Evolutionary conservation across 2,888 invertebrate genomes (phyloP).

Genomic region (Allophyes oxyacanthae): DNA sequence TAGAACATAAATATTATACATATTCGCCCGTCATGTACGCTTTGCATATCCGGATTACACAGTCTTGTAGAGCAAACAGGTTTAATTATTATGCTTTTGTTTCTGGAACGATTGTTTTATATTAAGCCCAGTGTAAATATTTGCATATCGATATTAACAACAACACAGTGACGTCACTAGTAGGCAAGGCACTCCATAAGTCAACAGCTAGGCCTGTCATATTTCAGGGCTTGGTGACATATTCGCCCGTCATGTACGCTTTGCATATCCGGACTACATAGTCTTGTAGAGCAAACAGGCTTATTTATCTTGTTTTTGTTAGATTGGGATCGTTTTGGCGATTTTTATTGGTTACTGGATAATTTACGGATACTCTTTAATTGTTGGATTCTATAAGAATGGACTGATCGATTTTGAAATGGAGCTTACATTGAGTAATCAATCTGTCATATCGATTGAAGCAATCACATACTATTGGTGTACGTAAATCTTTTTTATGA

Average conservation of each 20-base stretch:
- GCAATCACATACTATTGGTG: no score
- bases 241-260: slow-evolving; percentile 79
- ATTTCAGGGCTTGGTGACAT: slow-evolving; percentile 82
- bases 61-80: slow-evolving; percentile 41
- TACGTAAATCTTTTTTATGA: no score
- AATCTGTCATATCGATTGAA: no score
- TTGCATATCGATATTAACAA: neutral
- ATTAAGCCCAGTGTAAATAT: no score
- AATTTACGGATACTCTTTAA: no score
- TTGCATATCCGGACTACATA: slow-evolving; percentile 67
- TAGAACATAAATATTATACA: slow-evolving; percentile 80
- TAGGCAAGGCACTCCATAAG: slow-evolving; percentile 81
- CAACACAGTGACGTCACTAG: slow-evolving; percentile 62
- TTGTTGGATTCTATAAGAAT: no score
- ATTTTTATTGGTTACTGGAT: neutral
- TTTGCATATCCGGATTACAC: slow-evolving; percentile 69
- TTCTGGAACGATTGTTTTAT: no score
- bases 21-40: slow-evolving; percentile 79
- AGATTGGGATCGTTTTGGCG: slow-evolving; percentile 1
- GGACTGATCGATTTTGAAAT: no score
- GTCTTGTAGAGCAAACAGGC: slow-evolving; percentile 42
- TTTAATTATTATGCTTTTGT: slow-evolving; percentile 25
- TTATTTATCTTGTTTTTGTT: slow-evolving; percentile 25
- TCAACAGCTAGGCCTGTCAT: slow-evolving; percentile 85
- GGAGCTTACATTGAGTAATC: no score